Conservation (phyloP, 2,113 vertebrate species). For the Cichladusa arquata region DNA sequence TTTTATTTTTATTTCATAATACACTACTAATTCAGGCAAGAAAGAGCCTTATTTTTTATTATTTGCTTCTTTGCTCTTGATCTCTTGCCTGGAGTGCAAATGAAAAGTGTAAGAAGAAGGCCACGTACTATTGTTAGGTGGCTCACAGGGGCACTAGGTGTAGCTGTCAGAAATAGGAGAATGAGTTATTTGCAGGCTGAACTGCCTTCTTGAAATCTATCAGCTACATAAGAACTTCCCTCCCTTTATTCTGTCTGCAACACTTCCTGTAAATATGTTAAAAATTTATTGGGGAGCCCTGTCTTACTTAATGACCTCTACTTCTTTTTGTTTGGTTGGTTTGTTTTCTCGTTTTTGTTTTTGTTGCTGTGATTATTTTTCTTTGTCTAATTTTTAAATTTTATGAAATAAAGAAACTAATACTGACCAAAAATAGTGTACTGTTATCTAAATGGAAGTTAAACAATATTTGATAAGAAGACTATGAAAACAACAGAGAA, state of each 20-base stretch:
- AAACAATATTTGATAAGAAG: not conserved
- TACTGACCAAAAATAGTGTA: rapidly evolving
- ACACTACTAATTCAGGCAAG: not conserved
- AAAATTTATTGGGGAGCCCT: not conserved
- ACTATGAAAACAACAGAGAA: not conserved
- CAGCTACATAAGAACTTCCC: not conserved
- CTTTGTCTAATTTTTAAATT: not conserved
- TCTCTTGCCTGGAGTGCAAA: not conserved
- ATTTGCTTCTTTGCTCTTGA: not conserved
- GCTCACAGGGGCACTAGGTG: rapidly evolving
- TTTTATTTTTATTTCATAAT: not conserved
- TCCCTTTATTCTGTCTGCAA: not conserved
- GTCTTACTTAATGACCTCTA: not conserved
- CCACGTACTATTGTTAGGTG: not conserved
- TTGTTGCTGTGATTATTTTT: not conserved
- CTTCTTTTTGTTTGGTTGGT: not conserved
- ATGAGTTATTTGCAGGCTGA: not conserved
- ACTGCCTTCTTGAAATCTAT: not conserved
- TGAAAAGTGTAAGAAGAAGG: not conserved
- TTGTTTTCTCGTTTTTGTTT: too few relatives aligned
- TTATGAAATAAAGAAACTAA: not conserved
- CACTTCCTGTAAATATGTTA: not conserved
- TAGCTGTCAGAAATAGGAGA: not conserved
- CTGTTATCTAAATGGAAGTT: not conserved
- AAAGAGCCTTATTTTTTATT: not conserved